Evolutionary conservation across 2,113 vertebrate genomes (phyloP).

Genomic region (Tupaia chinensis): DNA sequence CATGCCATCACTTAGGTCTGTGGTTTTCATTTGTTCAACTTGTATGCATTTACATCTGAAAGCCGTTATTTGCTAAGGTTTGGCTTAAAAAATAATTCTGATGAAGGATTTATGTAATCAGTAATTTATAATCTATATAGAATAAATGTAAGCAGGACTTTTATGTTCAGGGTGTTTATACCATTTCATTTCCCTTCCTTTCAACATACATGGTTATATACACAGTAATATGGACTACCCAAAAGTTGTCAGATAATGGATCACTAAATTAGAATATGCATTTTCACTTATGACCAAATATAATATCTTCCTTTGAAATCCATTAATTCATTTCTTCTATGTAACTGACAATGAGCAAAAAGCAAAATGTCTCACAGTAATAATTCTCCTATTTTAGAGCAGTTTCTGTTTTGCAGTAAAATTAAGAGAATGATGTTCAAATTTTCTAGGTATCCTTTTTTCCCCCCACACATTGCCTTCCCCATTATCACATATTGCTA

Average conservation of each 20-base stretch:
- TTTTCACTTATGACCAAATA: slow-evolving; percentile 26
- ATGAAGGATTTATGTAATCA: neutral
- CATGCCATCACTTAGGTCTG: neutral
- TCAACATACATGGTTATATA: neutral
- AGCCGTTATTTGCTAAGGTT: neutral
- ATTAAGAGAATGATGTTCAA: neutral
- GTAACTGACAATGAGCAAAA: slow-evolving; percentile 23
- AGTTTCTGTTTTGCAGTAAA: neutral
- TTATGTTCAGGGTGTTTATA: neutral
- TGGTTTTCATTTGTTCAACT: slow-evolving; percentile 27
- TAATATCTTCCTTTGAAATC: slow-evolving; percentile 15
- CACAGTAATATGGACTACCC: neutral
- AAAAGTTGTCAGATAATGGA: neutral
- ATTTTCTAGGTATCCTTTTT: neutral
- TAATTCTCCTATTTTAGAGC: neutral
- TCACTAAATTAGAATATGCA: neutral
- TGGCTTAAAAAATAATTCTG: neutral
- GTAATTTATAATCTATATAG: neutral
- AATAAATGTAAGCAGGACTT: neutral
- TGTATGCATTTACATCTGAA: neutral
- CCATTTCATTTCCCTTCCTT: neutral
- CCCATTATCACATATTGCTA: too few species aligned
- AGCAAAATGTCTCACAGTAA: neutral
- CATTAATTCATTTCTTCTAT: neutral
- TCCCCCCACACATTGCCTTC: accelerated